These are phyloP conservation scores for Tetragnatha versicolor DNA, from an alignment of 1,140 invertebrate species.

Conservation along the genomic window DNA sequence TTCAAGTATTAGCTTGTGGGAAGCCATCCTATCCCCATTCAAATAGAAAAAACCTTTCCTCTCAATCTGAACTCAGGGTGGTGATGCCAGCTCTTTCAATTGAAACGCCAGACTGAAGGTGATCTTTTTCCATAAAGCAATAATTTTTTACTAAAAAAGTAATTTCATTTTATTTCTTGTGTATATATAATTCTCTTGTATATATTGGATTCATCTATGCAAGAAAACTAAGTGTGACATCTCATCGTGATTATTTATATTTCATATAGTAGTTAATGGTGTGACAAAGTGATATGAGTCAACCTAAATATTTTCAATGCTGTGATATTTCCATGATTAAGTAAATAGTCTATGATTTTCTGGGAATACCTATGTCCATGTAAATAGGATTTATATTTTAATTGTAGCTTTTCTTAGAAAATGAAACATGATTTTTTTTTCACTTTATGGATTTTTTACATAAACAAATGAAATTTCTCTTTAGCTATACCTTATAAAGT, in stretches of 20 bases:
- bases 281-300: background rate
- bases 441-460: too few relatives aligned
- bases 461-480: too few relatives aligned
- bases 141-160: too few relatives aligned
- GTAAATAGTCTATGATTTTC: background rate
- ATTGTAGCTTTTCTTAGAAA: background rate
- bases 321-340: slow-evolving; percentile 4
- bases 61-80: slow-evolving; percentile 74
- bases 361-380: background rate
- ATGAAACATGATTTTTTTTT: too few relatives aligned
- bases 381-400: background rate
- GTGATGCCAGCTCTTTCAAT: slow-evolving; percentile 86
- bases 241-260: slow-evolving; percentile 5
- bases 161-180: too few relatives aligned
- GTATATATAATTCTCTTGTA: too few relatives aligned
- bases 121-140: slow-evolving; percentile 7
- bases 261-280: background rate
- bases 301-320: slow-evolving; percentile 2
- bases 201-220: background rate
- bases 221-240: background rate
- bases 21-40: slow-evolving; percentile 67
- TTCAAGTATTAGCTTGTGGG: slow-evolving; percentile 65
- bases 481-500: too few relatives aligned
- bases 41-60: slow-evolving; percentile 73
- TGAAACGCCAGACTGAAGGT: slow-evolving; percentile 80